A percentile compares a stretch with the other conserved stretches of the same genome.
Conservation (phyloP, 2,113 vertebrate species). For the Syrmaticus mikado region DNA sequence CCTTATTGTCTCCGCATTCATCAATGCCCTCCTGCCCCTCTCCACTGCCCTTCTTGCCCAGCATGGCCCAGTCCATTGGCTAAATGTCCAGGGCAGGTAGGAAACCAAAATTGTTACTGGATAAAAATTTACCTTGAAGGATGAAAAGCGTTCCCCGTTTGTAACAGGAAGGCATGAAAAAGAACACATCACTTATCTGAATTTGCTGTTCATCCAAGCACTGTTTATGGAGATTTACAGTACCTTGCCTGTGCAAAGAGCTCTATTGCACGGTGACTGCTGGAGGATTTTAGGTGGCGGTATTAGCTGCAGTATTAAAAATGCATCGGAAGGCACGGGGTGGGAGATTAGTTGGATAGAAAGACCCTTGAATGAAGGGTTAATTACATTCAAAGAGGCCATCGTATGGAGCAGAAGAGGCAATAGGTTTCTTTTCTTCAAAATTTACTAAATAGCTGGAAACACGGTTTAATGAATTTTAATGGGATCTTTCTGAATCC, state of each 20-base stretch:
- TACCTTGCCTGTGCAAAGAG: slow-evolving; percentile 31
- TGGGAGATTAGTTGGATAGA: slow-evolving; percentile 68
- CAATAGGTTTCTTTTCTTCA: slow-evolving; percentile 73
- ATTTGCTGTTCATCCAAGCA: slow-evolving; percentile 67
- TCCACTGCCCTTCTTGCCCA: neutral
- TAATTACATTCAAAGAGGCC: slow-evolving; percentile 74
- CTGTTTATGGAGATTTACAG: slow-evolving; percentile 72
- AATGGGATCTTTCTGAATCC: slow-evolving; percentile 74
- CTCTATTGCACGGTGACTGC: slow-evolving; percentile 32
- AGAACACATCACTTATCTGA: slow-evolving; percentile 65
- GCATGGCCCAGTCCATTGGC: neutral
- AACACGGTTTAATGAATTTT: slow-evolving; percentile 75
- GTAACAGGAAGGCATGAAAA: slow-evolving; percentile 49
- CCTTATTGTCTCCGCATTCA: neutral
- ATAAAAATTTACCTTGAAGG: slow-evolving; percentile 51
- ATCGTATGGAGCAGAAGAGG: slow-evolving; percentile 54
- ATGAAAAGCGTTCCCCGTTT: slow-evolving; percentile 35
- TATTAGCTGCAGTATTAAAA: slow-evolving; percentile 61
- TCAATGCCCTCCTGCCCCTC: neutral
- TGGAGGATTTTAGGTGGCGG: slow-evolving; percentile 54
- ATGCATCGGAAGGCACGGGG: slow-evolving; percentile 22
- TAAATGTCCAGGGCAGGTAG: neutral
- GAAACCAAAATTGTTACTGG: neutral
- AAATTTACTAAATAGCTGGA: slow-evolving; percentile 76
- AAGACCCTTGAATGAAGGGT: slow-evolving; percentile 70